A percentile compares a stretch with the other conserved stretches of the same genome.
phyloP scores from a whole-genome alignment of 2,113 vertebrate species.

The Parus major region DNA sequence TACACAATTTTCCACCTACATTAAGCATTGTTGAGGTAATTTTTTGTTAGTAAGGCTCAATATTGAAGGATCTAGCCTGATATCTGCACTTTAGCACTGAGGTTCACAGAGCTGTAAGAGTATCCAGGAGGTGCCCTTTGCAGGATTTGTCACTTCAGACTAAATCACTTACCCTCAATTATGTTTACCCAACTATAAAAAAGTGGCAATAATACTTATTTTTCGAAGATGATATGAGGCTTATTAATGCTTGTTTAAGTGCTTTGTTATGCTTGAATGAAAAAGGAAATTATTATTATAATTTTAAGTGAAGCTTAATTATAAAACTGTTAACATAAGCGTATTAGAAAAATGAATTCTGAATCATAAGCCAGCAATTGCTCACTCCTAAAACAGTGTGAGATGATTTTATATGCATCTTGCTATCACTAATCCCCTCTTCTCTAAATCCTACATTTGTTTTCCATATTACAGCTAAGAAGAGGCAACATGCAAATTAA shows the following conservation, averaged over 20 bases:
- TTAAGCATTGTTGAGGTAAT: fast-evolving
- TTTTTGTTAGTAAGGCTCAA: background rate
- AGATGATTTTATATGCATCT: conserved; percentile 15
- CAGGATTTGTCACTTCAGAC: background rate
- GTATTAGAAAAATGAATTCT: conserved; percentile 4
- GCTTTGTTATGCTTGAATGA: conserved; percentile 30
- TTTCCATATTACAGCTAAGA: background rate
- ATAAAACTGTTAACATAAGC: conserved; percentile 39
- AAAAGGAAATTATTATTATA: conserved; percentile 25
- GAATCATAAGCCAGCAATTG: background rate
- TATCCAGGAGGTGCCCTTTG: background rate
- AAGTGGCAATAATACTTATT: background rate
- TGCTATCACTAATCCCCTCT: background rate
- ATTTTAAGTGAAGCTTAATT: conserved; percentile 49
- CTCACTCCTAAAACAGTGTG: background rate
- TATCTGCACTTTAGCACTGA: background rate
- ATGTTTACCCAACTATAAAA: conserved; percentile 12
- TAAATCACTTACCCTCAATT: background rate
- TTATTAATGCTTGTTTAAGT: conserved; percentile 45
- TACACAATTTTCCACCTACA: background rate
- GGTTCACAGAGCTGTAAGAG: background rate
- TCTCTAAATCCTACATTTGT: background rate
- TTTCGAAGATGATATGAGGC: background rate
- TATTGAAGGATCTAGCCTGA: background rate
- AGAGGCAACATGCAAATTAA: background rate